Evolutionary conservation across 1,140 invertebrate species (phyloP).

Genomic region (Scaptomyza hsui): DNA sequence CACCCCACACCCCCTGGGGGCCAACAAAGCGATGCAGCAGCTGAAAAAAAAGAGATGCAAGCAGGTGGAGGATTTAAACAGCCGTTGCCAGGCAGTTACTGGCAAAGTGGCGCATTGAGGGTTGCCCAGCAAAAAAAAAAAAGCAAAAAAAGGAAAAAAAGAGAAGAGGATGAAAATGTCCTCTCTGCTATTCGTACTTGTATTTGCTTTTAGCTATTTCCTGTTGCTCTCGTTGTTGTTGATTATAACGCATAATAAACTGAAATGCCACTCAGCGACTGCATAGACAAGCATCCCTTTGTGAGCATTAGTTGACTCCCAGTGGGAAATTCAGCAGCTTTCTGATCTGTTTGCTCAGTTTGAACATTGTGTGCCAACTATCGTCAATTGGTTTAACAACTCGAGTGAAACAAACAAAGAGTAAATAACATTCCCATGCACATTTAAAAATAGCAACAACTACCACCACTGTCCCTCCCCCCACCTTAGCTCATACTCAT

Average conservation of each 20-base stretch:
- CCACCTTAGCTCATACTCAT: constrained; percentile 11
- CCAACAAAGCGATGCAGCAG: constrained; percentile 24
- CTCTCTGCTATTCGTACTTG: neutral
- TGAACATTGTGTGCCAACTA: constrained; percentile 34
- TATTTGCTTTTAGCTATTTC: constrained; percentile 4
- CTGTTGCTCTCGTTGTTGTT: constrained; percentile 45
- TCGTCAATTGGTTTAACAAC: constrained; percentile 45
- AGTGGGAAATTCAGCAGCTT: neutral
- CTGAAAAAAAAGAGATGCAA: constrained; percentile 29
- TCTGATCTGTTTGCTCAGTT: constrained; percentile 22
- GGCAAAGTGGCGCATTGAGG: constrained; percentile 46
- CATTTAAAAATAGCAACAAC: constrained; percentile 22
- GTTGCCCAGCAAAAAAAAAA: constrained; percentile 24
- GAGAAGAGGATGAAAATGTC: constrained; percentile 26
- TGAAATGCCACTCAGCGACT: constrained; percentile 67
- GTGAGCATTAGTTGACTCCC: constrained; percentile 32
- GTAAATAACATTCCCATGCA: constrained; percentile 61
- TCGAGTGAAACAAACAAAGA: constrained; percentile 17
- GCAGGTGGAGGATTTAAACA: constrained; percentile 42
- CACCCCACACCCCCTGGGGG: neutral
- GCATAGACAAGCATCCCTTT: constrained; percentile 44
- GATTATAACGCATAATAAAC: constrained; percentile 77
- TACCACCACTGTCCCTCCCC: neutral
- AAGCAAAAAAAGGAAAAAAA: too few species aligned
- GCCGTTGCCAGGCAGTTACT: constrained; percentile 31